Evolutionary conservation across 2,888 invertebrate species (phyloP).

Genomic region (Incurvaria masculella): DNA sequence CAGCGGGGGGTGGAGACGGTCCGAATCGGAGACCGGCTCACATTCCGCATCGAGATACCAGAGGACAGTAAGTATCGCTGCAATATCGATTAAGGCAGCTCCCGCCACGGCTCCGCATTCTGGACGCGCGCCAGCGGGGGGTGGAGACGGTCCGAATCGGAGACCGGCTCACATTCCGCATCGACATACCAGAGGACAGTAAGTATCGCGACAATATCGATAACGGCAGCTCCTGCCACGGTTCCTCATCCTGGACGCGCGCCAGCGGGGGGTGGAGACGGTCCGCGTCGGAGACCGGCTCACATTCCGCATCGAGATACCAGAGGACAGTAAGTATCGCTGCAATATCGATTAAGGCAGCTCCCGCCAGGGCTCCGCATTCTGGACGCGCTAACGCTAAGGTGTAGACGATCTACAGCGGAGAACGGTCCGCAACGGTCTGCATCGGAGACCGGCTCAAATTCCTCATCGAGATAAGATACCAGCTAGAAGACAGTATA

Average conservation of each 20-base stretch:
- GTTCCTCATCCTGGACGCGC: slow-evolving; percentile 85
- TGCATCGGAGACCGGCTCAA: slow-evolving; percentile 92
- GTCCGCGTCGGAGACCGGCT: slow-evolving; percentile 93
- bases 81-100: slow-evolving; percentile 47
- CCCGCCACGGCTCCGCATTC: slow-evolving; percentile 87
- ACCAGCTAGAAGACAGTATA: slow-evolving; percentile 96
- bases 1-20: slow-evolving; percentile 91
- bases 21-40: slow-evolving; percentile 89
- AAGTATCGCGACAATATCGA: slow-evolving; percentile 43
- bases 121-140: slow-evolving; percentile 82
- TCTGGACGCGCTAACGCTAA: slow-evolving; percentile 80
- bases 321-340: slow-evolving; percentile 84
- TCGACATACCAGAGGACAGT: slow-evolving; percentile 96
- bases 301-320: slow-evolving; percentile 94
- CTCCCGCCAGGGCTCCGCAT: slow-evolving; percentile 86
- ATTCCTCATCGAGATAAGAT: slow-evolving; percentile 93
- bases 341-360: slow-evolving; percentile 2
- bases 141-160: slow-evolving; percentile 94
- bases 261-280: slow-evolving; percentile 87
- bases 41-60: slow-evolving; percentile 94
- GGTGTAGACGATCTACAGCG: slow-evolving; percentile 92
- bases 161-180: slow-evolving; percentile 91
- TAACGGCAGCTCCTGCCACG: slow-evolving; percentile 81
- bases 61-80: slow-evolving; percentile 80
- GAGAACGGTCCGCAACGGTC: slow-evolving; percentile 90